phyloP scores from a whole-genome alignment of 2,888 invertebrate genomes.

The Strigamia transsilvanica region DNA sequence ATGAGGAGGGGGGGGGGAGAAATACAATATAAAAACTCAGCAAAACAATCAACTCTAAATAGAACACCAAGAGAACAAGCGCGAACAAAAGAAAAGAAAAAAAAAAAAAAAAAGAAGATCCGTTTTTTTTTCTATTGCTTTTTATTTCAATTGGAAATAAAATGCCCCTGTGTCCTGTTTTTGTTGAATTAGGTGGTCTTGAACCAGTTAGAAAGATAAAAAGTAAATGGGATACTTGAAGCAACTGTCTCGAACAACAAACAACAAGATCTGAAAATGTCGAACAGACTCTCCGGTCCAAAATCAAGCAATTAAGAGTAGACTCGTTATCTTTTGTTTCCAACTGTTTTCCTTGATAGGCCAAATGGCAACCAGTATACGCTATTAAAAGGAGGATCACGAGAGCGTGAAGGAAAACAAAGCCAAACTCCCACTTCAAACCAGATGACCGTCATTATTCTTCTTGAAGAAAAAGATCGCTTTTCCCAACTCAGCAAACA shows the following conservation, averaged over 20 bases:
- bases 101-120: neutral
- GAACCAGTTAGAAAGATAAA: constrained; percentile 2
- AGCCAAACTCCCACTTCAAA: constrained; percentile 8
- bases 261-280: constrained; percentile 2
- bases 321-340: constrained; percentile 3
- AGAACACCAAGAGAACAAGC: neutral
- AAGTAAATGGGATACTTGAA: constrained; percentile 1
- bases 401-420: constrained; percentile 8
- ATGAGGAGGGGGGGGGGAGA: too few relatives aligned
- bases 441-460: constrained; percentile 2
- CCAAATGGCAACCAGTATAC: neutral
- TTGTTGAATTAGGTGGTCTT: neutral
- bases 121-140: neutral
- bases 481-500: neutral
- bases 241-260: neutral
- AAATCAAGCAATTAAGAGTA: constrained; percentile 8
- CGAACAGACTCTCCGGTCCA: constrained; percentile 1
- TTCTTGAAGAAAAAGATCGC: neutral
- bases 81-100: neutral
- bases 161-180: neutral
- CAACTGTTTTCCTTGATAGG: constrained; percentile 8
- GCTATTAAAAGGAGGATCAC: constrained; percentile 8
- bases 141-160: constrained; percentile 2
- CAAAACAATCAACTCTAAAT: constrained; percentile 2
- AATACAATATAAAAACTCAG: neutral